Evolutionary conservation across 1,140 invertebrate genomes (phyloP), one percentile per base, ranked within the genome.

Genomic region (Brachionus rubens): DNA sequence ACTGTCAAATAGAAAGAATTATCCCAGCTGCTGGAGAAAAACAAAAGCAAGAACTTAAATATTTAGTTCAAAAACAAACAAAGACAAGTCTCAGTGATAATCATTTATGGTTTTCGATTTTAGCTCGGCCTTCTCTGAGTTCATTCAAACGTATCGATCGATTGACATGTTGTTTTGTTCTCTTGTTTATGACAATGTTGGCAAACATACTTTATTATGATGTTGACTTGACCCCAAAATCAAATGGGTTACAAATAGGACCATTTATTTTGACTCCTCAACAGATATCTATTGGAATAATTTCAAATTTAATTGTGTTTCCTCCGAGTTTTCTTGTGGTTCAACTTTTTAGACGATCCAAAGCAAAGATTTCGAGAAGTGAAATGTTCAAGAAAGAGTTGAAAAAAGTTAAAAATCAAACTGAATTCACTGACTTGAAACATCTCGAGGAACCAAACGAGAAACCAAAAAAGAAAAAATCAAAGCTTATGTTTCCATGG

Each of bases 1-100:
- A 85, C 78, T 83, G 82, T 3, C 82, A 82, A 76, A 83, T 85
- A n/a, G 84, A 85, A 67, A 72, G 83, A 59, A 83, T 83, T 62
- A 79, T 84, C 0, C n/a, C 5, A n/a, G 40, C 24, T 6, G 67
- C 67, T 48, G 48, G 48, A 5, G 70, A 75, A 36, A 14, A 24
- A 26, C 19, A 75, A 24, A 14, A 10, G 1, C 52, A 36, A 41
- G 16, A 75, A 26, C 16, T 75, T 3, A n/a, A 12, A 10, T 54
- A 52, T 21, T 75, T 75, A 41, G 5, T 56, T 5, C 14, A 28
- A 40, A 19, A 24, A 19, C 21, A 52, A 56, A 46, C 70, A 16
- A 52, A 41, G 21, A 16, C 33, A 36, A 28, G 19, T 14, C 16
- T 75, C 3, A 75, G 70, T 40, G 70, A 75, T 56, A 47, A 47